Conservation (phyloP, 2,888 invertebrate genomes). For the Phymatocera aterrima region DNA sequence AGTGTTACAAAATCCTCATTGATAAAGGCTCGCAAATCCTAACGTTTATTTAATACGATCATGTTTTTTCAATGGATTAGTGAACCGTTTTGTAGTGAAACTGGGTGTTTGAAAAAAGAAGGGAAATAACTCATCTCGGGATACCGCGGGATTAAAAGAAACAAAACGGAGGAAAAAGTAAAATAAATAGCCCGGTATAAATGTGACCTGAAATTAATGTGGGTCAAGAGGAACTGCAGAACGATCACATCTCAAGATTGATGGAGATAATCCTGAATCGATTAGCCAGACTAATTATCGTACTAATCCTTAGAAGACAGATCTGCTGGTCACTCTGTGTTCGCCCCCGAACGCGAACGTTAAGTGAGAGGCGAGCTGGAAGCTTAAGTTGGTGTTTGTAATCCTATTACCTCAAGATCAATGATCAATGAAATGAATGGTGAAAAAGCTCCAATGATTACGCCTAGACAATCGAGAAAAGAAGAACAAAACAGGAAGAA, state of each 20-base stretch:
- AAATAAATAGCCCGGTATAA: too few species aligned
- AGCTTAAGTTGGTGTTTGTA: conserved; percentile 18
- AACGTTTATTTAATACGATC: too few species aligned
- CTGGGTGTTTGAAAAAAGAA: too few species aligned
- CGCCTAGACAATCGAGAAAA: neutral
- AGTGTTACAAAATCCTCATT: too few species aligned
- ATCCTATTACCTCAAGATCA: conserved; percentile 1
- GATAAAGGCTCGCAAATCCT: too few species aligned
- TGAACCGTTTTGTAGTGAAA: too few species aligned
- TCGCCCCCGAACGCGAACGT: neutral
- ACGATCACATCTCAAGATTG: neutral
- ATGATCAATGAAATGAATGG: neutral
- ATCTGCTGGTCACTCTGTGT: conserved; percentile 29
- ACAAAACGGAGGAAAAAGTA: too few species aligned
- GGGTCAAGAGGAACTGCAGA: neutral
- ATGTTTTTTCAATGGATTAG: too few species aligned
- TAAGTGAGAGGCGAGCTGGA: neutral
- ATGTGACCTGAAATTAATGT: neutral
- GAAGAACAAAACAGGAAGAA: neutral
- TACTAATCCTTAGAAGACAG: conserved; percentile 12
- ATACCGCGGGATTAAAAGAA: too few species aligned
- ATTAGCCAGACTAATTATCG: conserved; percentile 31
- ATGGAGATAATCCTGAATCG: conserved; percentile 19
- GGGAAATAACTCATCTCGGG: too few species aligned
- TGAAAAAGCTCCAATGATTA: neutral